These are phyloP conservation scores for Corticium candelabrum DNA, from an alignment of 37 sponge, comb jelly and placozoan genomes.

Conservation along the genomic window DNA sequence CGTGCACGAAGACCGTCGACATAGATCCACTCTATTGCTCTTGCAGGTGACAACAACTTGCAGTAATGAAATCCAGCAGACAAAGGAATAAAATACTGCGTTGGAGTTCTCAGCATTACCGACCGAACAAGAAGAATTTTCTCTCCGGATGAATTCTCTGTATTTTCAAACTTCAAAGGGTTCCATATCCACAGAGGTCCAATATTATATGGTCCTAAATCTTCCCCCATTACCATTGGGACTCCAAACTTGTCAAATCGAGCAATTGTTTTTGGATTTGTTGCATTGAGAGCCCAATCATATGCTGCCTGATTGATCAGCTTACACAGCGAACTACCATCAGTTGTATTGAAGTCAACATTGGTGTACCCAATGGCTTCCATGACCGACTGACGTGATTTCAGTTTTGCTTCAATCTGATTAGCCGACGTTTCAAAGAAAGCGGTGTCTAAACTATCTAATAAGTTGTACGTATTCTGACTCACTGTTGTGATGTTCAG, in stretches of 20 bases:
- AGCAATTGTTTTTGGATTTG: conserved; percentile 19
- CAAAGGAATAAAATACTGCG: conserved; percentile 18
- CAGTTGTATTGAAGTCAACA: conserved; percentile 59
- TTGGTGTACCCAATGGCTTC: conserved; percentile 45
- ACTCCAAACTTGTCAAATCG: conserved; percentile 40
- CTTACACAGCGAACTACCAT: conserved; percentile 45
- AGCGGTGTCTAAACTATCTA: conserved; percentile 48
- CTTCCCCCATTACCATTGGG: conserved; percentile 54
- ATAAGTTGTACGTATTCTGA: conserved; percentile 40
- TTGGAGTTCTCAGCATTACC: conserved; percentile 38
- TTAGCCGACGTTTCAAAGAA: conserved; percentile 50
- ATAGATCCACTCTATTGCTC: conserved; percentile 77
- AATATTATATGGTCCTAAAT: conserved; percentile 55
- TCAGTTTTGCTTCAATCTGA: conserved; percentile 60
- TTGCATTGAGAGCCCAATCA: conserved; percentile 24
- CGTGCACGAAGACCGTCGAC: conserved; percentile 59
- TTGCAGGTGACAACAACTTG: conserved; percentile 70
- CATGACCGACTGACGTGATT: conserved; percentile 51
- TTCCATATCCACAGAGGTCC: conserved; percentile 60
- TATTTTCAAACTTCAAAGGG: conserved; percentile 25
- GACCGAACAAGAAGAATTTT: conserved; percentile 31
- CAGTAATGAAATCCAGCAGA: conserved; percentile 71
- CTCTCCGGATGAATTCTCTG: conserved; percentile 25
- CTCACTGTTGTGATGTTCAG: conserved; percentile 31
- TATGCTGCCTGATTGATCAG: conserved; percentile 44